A percentile compares a stretch with the other conserved stretches of the same genome.
phyloP scores from a whole-genome alignment of 2,113 vertebrate species.

The Limanda limanda region DNA sequence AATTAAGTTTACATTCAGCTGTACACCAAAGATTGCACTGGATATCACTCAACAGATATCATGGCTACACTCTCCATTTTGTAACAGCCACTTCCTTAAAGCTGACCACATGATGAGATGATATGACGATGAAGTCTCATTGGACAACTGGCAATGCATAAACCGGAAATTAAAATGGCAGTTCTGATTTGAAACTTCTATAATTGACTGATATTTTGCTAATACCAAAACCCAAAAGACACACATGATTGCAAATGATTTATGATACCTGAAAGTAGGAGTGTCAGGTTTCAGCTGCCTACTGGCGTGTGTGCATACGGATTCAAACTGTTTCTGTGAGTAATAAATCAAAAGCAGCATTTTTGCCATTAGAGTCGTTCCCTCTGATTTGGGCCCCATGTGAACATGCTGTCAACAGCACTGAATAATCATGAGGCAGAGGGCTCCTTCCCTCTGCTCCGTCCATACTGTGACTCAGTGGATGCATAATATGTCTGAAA shows the following conservation, averaged over 20 bases:
- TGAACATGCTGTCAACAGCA: conserved; percentile 31
- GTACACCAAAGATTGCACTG: neutral
- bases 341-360: conserved; percentile 60
- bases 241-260: conserved; percentile 48
- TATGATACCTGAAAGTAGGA: conserved; percentile 45
- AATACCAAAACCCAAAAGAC: conserved; percentile 14
- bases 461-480: conserved; percentile 40
- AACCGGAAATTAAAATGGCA: neutral
- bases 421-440: conserved; percentile 29
- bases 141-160: neutral
- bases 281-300: conserved; percentile 50
- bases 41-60: neutral
- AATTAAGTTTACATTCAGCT: neutral
- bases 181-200: neutral
- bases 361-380: conserved; percentile 44
- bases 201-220: conserved; percentile 21
- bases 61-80: neutral
- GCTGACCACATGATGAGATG: neutral
- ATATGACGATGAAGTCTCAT: neutral
- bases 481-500: conserved; percentile 40
- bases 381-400: conserved; percentile 27
- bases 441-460: conserved; percentile 9
- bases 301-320: conserved; percentile 24
- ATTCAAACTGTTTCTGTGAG: conserved; percentile 41
- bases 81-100: neutral